Conservation (phyloP, 2,888 invertebrate genomes). For the Lepas anatifera region DNA sequence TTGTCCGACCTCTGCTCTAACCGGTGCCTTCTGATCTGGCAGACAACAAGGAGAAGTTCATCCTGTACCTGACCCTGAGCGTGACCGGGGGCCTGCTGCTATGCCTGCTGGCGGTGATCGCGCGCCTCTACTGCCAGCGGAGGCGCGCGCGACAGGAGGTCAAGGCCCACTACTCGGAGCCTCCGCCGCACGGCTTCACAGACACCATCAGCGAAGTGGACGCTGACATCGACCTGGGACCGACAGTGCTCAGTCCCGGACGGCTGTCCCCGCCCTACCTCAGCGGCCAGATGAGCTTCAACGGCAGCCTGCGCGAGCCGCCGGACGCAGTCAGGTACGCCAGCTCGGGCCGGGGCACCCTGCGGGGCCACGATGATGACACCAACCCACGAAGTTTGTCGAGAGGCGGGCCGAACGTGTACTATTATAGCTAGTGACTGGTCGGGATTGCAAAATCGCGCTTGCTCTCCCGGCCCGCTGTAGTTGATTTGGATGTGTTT, state of each 20-base stretch:
- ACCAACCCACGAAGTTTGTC: constrained; percentile 44
- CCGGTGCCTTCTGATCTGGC: constrained; percentile 30
- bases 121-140: constrained; percentile 54
- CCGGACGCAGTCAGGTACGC: constrained; percentile 27
- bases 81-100: constrained; percentile 57
- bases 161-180: constrained; percentile 35
- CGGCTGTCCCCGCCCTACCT: constrained; percentile 42
- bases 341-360: constrained; percentile 25
- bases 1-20: constrained; percentile 13
- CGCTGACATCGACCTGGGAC: constrained; percentile 59
- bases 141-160: constrained; percentile 43
- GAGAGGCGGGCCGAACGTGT: neutral
- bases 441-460: too few relatives aligned
- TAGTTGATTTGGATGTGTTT: too few relatives aligned
- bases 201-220: constrained; percentile 79
- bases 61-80: constrained; percentile 68
- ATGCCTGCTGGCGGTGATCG: constrained; percentile 56
- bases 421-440: constrained; percentile 10
- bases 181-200: constrained; percentile 66
- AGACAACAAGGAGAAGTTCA: constrained; percentile 67
- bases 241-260: constrained; percentile 47
- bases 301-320: constrained; percentile 18
- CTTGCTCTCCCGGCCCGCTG: too few relatives aligned
- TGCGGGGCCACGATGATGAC: constrained; percentile 29
- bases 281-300: constrained; percentile 33